phyloP scores from a whole-genome alignment of 2,113 vertebrate species.

The Cyanocitta stelleri region DNA sequence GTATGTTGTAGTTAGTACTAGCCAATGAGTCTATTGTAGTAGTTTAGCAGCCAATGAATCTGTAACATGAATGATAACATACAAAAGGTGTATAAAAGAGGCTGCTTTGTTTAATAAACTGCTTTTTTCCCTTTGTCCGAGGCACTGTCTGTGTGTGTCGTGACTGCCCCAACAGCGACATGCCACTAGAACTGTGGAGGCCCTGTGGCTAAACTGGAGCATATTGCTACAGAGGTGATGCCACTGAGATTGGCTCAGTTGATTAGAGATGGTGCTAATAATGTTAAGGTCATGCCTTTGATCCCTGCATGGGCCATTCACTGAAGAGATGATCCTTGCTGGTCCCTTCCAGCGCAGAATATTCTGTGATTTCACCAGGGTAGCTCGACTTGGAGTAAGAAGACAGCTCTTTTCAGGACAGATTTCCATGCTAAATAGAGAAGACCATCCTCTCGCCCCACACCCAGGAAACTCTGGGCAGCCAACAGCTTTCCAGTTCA shows the following conservation, averaged over 20 bases:
- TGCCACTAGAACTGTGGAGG: neutral
- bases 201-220: neutral
- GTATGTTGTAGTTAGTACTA: too few relatives aligned
- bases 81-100: too few relatives aligned
- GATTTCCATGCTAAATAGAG: neutral
- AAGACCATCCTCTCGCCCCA: neutral
- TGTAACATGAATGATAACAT: too few relatives aligned
- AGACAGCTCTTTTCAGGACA: neutral
- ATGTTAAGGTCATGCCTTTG: neutral
- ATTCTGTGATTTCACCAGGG: neutral
- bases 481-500: neutral
- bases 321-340: too few relatives aligned
- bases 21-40: too few relatives aligned
- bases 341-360: neutral
- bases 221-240: neutral
- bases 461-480: neutral
- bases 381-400: fast-evolving
- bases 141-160: too few relatives aligned
- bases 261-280: neutral
- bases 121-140: too few relatives aligned
- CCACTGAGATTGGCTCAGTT: neutral
- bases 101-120: too few relatives aligned
- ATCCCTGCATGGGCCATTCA: too few relatives aligned
- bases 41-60: too few relatives aligned
- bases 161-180: too few relatives aligned